Evolutionary conservation across 2,888 invertebrate species (phyloP).

Genomic region (Neria commutata): DNA sequence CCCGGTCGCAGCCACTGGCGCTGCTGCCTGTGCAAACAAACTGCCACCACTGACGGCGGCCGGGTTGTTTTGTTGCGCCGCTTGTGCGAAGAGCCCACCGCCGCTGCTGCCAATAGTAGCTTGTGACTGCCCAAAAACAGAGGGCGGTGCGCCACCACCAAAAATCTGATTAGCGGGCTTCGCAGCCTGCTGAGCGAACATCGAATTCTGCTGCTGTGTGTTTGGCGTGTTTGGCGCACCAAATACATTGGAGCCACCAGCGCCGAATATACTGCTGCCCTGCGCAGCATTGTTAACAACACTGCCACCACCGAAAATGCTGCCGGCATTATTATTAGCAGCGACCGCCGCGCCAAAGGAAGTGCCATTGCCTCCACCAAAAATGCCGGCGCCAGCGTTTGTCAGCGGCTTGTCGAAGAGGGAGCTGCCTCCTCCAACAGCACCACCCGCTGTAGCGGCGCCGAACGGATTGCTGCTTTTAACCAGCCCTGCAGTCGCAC

Average conservation of each 20-base stretch:
- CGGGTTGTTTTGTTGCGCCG: slow-evolving; percentile 24
- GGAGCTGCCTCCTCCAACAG: slow-evolving; percentile 22
- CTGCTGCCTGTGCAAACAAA: slow-evolving; percentile 24
- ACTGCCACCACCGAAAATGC: slow-evolving; percentile 34
- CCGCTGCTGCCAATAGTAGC: slow-evolving; percentile 11
- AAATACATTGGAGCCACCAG: not conserved
- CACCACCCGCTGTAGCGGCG: slow-evolving; percentile 25
- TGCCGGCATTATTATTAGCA: slow-evolving; percentile 17
- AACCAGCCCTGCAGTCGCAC: not conserved
- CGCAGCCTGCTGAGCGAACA: slow-evolving; percentile 37
- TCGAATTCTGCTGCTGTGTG: slow-evolving; percentile 34
- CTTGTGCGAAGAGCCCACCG: slow-evolving; percentile 25
- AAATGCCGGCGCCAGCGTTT: slow-evolving; percentile 20
- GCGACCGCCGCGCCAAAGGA: slow-evolving; percentile 34
- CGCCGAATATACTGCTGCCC: not conserved
- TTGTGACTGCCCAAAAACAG: slow-evolving; percentile 35
- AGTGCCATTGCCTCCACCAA: slow-evolving; percentile 22
- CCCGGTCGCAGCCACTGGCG: slow-evolving; percentile 27
- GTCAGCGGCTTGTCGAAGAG: slow-evolving; percentile 40
- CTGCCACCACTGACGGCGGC: slow-evolving; percentile 17
- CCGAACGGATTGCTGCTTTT: slow-evolving; percentile 45
- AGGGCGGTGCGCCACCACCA: slow-evolving; percentile 34
- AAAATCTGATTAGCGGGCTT: slow-evolving; percentile 28
- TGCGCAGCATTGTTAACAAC: not conserved
- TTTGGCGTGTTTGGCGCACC: slow-evolving; percentile 11